Conservation (phyloP, 2,113 vertebrate species). For the Oryzias woworae region DNA sequence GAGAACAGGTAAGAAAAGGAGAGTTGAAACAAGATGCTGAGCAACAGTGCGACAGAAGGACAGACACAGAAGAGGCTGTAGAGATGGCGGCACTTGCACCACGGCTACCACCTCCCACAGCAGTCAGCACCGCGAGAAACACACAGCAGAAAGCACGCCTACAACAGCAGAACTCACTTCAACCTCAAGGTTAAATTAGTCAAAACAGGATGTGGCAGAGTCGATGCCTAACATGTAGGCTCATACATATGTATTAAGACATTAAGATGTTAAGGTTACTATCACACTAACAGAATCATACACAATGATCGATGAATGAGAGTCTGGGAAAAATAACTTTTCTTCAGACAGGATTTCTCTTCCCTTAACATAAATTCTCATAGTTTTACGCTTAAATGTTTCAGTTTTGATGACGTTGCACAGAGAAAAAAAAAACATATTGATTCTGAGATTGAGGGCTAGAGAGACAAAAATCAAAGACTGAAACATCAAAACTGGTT, state of each 20-base stretch:
- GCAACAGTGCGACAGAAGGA: conserved; percentile 16
- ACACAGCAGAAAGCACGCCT: conserved; percentile 12
- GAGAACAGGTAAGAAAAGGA: conserved; percentile 41
- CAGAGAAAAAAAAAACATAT: too few relatives aligned
- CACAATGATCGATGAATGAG: conserved; percentile 2
- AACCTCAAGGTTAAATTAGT: conserved; percentile 49
- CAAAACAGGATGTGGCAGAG: conserved; percentile 21
- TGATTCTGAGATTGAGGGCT: too few relatives aligned
- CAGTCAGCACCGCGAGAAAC: conserved; percentile 37
- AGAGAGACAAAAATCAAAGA: too few relatives aligned
- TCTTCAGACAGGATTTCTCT: not conserved
- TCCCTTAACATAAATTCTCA: too few relatives aligned
- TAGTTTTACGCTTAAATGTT: too few relatives aligned
- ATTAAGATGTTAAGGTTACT: conserved; percentile 38
- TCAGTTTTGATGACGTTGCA: too few relatives aligned
- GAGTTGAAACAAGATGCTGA: conserved; percentile 12
- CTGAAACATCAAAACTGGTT: too few relatives aligned
- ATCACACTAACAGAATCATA: conserved; percentile 1
- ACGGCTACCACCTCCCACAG: conserved; percentile 35
- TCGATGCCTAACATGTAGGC: conserved; percentile 25
- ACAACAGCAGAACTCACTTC: conserved; percentile 16
- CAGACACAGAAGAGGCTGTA: conserved; percentile 14
- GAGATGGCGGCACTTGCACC: conserved; percentile 52
- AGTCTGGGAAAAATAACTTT: conserved; percentile 1
- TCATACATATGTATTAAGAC: conserved; percentile 50